Evolutionary conservation across 2,113 vertebrate species (phyloP).

Genomic region (Regulus satrapa): DNA sequence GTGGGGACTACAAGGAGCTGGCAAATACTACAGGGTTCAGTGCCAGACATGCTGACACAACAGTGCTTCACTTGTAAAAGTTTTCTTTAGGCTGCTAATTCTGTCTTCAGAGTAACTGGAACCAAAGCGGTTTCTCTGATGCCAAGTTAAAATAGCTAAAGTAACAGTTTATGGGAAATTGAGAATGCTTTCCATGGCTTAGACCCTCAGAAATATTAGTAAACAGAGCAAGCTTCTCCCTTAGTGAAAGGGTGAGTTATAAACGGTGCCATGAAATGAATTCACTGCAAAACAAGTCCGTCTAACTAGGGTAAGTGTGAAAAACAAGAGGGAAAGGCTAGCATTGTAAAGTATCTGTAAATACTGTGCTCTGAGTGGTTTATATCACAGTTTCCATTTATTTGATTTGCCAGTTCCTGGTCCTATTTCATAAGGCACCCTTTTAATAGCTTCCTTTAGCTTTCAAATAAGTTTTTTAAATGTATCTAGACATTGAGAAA

Average conservation of each 20-base stretch:
- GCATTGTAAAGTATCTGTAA: background rate
- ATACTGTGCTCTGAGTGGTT: background rate
- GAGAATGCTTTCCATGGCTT: background rate
- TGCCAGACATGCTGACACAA: conserved; percentile 42
- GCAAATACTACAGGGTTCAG: background rate
- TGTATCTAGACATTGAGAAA: background rate
- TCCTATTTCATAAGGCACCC: background rate
- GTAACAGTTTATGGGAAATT: background rate
- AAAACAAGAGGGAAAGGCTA: background rate
- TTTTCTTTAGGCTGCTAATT: conserved; percentile 38
- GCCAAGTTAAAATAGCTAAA: conserved; percentile 24
- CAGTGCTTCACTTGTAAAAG: conserved; percentile 24
- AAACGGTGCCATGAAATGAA: background rate
- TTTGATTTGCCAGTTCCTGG: background rate
- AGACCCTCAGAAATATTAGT: conserved; percentile 5
- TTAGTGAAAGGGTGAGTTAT: conserved; percentile 13
- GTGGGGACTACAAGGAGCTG: conserved; percentile 42
- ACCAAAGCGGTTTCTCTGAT: background rate
- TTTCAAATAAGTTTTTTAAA: background rate
- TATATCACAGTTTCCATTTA: conserved; percentile 2
- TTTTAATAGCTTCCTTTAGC: background rate
- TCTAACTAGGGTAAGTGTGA: background rate
- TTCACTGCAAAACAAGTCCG: background rate
- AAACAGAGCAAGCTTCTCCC: background rate
- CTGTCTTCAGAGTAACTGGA: conserved; percentile 30